Conservation (phyloP, 2,888 invertebrate species). For the Syrphus vitripennis region DNA sequence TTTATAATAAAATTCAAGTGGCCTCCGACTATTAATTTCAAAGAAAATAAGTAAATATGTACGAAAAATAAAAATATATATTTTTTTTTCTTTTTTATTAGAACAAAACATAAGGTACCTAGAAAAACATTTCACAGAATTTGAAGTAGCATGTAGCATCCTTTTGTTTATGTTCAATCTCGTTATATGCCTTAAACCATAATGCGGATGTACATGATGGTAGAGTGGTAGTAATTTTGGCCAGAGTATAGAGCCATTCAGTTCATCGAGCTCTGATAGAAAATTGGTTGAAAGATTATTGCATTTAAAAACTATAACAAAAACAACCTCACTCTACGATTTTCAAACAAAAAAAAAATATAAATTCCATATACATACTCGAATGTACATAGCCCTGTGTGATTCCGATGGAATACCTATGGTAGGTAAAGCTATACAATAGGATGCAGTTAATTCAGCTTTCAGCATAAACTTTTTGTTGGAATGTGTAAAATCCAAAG, state of each 20-base stretch:
- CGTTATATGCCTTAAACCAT: slow-evolving; percentile 14
- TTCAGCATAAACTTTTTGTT: background rate
- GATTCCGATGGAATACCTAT: background rate
- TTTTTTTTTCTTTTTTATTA: no score
- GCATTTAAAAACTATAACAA: slow-evolving; percentile 30
- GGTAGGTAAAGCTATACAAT: no score
- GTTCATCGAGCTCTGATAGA: slow-evolving; percentile 26
- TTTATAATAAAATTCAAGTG: no score
- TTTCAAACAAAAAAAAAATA: background rate
- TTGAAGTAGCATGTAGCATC: background rate
- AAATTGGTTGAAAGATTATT: slow-evolving; percentile 19
- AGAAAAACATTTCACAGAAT: background rate
- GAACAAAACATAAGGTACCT: background rate
- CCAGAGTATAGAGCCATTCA: background rate
- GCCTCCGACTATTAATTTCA: no score
- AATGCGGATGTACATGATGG: slow-evolving; percentile 5
- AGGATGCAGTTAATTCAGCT: background rate
- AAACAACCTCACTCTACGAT: slow-evolving; percentile 6
- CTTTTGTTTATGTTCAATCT: slow-evolving; percentile 11
- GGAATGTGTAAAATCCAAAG: slow-evolving; percentile 18
- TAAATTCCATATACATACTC: background rate
- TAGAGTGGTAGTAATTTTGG: background rate
- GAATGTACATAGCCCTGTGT: background rate
- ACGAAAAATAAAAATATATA: no score
- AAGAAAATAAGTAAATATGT: no score